Conservation (phyloP, 2,888 invertebrate genomes). For the Cataglyphis cursor region DNA sequence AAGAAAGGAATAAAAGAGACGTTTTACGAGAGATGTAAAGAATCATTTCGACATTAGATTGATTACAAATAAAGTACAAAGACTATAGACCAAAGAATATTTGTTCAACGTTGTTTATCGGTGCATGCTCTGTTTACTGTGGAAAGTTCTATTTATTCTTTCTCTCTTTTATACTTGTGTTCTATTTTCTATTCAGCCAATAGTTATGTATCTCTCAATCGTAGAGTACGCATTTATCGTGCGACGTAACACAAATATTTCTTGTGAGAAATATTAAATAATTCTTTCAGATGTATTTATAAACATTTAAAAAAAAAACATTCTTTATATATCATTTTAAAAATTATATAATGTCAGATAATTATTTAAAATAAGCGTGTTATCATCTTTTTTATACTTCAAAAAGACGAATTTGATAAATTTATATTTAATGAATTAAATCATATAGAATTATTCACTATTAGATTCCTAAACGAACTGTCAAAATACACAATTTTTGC, state of each 20-base stretch:
- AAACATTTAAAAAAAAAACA: neutral
- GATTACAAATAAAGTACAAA: slow-evolving; percentile 41
- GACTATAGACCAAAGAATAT: slow-evolving; percentile 17
- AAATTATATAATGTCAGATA: neutral
- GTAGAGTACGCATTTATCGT: slow-evolving; percentile 4
- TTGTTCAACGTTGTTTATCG: slow-evolving; percentile 28
- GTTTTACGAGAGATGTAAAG: slow-evolving; percentile 1
- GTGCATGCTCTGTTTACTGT: slow-evolving; percentile 9
- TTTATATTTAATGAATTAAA: neutral
- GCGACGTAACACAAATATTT: neutral
- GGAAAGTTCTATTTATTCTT: slow-evolving; percentile 32
- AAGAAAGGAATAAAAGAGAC: neutral
- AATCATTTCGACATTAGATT: slow-evolving; percentile 38
- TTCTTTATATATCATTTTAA: neutral
- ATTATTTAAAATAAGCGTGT: neutral
- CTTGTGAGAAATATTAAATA: neutral
- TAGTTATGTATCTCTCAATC: slow-evolving; percentile 6
- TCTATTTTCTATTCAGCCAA: neutral
- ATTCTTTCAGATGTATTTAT: neutral
- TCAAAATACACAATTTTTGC: too few relatives aligned
- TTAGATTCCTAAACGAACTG: neutral
- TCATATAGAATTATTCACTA: neutral
- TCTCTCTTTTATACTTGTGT: neutral
- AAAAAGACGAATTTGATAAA: neutral
- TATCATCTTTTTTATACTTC: neutral